A percentile compares a stretch with the other conserved stretches of the same genome.
These are phyloP conservation scores for Acrossocheilus fasciatus DNA, from an alignment of 2,797 vertebrate genomes.

Conservation along the genomic window DNA sequence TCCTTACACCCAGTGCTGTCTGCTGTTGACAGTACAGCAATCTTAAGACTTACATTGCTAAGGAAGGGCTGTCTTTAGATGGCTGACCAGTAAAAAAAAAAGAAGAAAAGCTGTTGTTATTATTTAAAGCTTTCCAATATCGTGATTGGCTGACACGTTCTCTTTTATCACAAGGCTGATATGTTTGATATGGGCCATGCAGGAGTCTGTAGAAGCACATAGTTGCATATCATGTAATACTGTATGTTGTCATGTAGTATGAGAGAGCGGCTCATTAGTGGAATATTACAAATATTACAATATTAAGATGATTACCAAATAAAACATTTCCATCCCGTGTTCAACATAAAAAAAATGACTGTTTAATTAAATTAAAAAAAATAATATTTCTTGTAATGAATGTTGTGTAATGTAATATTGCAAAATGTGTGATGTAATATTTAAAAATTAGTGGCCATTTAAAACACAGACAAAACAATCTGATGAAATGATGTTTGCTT, in stretches of 20 bases:
- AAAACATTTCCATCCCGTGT: neutral
- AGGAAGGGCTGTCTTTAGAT: constrained; percentile 6
- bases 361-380: neutral
- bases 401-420: neutral
- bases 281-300: too few species aligned
- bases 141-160: constrained; percentile 23
- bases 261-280: neutral
- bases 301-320: neutral
- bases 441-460: neutral
- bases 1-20: constrained; percentile 31
- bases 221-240: neutral
- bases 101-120: constrained; percentile 20
- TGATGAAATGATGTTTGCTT: neutral
- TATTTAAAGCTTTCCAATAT: constrained; percentile 36
- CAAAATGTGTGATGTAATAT: neutral
- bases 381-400: neutral
- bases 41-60: constrained; percentile 33
- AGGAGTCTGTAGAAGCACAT: neutral
- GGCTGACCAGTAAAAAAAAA: constrained; percentile 22
- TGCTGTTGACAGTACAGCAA: constrained; percentile 53
- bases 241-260: neutral
- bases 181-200: neutral
- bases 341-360: constrained; percentile 2
- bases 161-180: constrained; percentile 45
- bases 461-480: neutral